A percentile compares a stretch with the other conserved stretches of the same genome.
Evolutionary conservation across 2,888 invertebrate genomes (phyloP).

Genomic region (Rhingia campestris): DNA sequence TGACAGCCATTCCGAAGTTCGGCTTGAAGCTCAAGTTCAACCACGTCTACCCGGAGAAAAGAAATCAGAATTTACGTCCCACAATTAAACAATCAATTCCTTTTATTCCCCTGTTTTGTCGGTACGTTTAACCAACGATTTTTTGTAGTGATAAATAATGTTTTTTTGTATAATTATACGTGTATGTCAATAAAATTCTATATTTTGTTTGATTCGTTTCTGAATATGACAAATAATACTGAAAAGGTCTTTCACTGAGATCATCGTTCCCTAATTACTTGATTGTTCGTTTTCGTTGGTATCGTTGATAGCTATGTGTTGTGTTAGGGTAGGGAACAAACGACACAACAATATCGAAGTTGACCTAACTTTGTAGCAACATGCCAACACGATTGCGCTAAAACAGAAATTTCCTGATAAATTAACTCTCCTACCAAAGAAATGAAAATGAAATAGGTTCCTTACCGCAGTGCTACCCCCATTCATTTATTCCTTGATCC

Average conservation of each 20-base stretch:
- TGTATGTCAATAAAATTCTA: neutral
- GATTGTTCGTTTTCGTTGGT: constrained; percentile 11
- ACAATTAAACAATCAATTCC: constrained; percentile 88
- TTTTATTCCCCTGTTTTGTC: constrained; percentile 88
- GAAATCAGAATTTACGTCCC: constrained; percentile 87
- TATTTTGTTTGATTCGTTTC: constrained; percentile 1
- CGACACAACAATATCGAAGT: constrained; percentile 14
- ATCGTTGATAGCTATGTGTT: constrained; percentile 2
- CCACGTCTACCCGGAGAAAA: constrained; percentile 89
- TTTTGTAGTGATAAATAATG: neutral
- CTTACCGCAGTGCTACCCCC: constrained; percentile 2
- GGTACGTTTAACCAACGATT: constrained; percentile 83
- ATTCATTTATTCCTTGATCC: constrained; percentile 45
- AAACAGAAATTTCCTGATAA: constrained; percentile 39
- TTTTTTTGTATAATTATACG: no score
- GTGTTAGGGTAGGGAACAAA: constrained; percentile 59
- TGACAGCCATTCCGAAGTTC: constrained; percentile 84
- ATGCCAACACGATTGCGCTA: constrained; percentile 67
- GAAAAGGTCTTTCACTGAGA: constrained; percentile 45
- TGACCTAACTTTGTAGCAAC: constrained; percentile 32
- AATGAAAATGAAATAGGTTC: neutral
- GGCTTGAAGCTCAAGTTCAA: constrained; percentile 90
- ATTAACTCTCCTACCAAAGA: constrained; percentile 15
- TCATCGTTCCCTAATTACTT: constrained; percentile 57
- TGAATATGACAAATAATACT: neutral